Percentiles rank a stretch among this genome's conserved stretches.
Evolutionary conservation across 2,797 vertebrate genomes (phyloP).

Genomic region (Rhynchotus rufescens): DNA sequence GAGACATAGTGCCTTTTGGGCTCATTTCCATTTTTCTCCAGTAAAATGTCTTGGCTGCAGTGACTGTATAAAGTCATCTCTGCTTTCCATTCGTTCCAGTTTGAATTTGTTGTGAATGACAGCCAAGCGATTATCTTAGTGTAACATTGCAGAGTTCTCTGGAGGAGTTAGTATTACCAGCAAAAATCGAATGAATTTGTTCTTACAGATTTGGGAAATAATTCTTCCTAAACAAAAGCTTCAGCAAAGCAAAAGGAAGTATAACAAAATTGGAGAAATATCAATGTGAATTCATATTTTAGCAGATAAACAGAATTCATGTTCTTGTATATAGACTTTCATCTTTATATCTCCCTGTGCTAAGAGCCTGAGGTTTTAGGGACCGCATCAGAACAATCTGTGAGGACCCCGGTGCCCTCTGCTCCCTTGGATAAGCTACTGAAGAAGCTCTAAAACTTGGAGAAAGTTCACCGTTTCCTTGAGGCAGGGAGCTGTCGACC

Average conservation of each 20-base stretch:
- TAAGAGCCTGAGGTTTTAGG: background rate
- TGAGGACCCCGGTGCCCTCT: background rate
- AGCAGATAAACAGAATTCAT: background rate
- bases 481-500: background rate
- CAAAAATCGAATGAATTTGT: background rate
- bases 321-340: background rate
- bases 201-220: background rate
- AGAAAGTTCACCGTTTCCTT: background rate
- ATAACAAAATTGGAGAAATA: background rate
- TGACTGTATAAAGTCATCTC: background rate
- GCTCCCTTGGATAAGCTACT: background rate
- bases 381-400: background rate
- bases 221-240: background rate
- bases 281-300: background rate
- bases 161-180: background rate
- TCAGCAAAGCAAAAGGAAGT: background rate
- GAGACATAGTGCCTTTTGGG: background rate
- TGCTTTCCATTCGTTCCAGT: background rate
- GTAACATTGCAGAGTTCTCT: background rate
- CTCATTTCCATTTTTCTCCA: background rate
- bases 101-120: conserved; percentile 15
- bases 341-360: background rate
- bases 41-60: background rate
- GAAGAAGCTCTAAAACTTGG: background rate
- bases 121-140: conserved; percentile 11